These are phyloP conservation scores for Hypothenemus hampei DNA, from an alignment of 1,140 invertebrate species.

Conservation along the genomic window DNA sequence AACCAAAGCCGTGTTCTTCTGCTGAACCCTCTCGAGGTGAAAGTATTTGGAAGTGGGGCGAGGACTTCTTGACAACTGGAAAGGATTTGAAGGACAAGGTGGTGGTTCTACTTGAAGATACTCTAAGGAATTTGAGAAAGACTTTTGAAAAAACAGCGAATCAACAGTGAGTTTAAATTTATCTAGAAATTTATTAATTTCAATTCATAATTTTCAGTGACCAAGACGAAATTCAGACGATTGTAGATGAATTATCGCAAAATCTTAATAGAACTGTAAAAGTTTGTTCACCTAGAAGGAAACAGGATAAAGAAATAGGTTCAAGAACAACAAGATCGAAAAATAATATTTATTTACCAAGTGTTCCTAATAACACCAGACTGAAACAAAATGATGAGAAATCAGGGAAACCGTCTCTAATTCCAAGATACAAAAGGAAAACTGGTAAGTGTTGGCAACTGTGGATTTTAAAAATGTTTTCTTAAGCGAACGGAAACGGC, in stretches of 20 bases:
- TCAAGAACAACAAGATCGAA: not conserved
- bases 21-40: conserved; percentile 8
- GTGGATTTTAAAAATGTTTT: conserved; percentile 1
- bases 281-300: not conserved
- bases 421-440: conserved; percentile 10
- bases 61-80: conserved; percentile 32
- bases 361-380: too few relatives aligned
- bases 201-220: not conserved
- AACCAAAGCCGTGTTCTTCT: conserved; percentile 19
- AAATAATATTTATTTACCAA: too few relatives aligned
- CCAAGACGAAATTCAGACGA: conserved; percentile 23
- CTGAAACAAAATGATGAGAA: not conserved
- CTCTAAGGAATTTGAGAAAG: conserved; percentile 25
- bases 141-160: conserved; percentile 8
- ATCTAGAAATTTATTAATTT: not conserved
- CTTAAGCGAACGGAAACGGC: not conserved
- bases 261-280: conserved; percentile 17
- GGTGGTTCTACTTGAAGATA: conserved; percentile 25
- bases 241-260: conserved; percentile 23
- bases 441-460: too few relatives aligned
- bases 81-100: conserved; percentile 36
- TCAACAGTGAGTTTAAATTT: not conserved
- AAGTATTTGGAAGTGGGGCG: conserved; percentile 35
- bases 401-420: conserved; percentile 2
- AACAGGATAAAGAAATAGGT: not conserved